Evolutionary conservation across 2,113 vertebrate genomes (phyloP).

Genomic region (Balaenoptera acutorostrata): DNA sequence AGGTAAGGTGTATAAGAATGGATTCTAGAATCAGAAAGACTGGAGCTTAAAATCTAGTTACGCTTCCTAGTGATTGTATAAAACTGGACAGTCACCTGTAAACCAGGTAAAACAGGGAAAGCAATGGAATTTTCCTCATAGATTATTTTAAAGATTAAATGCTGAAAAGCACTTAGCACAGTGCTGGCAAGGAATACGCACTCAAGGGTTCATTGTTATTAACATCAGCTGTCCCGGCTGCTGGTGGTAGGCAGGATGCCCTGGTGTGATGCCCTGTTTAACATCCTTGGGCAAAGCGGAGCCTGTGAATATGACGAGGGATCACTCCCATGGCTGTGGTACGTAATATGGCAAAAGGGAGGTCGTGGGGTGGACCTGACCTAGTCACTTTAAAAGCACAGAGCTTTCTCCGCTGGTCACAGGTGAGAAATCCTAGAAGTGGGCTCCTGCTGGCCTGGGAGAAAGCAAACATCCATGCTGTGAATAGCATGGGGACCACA

Average conservation of each 20-base stretch:
- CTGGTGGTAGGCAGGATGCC: neutral
- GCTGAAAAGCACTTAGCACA: neutral
- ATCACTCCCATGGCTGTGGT: fast-evolving
- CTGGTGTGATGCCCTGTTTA: fast-evolving
- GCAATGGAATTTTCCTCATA: neutral
- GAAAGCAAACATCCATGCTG: neutral
- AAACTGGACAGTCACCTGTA: neutral
- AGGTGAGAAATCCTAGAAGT: neutral
- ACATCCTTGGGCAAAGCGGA: neutral
- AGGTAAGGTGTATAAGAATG: neutral
- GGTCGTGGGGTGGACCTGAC: neutral
- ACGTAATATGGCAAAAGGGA: neutral
- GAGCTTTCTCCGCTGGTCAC: neutral
- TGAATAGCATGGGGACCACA: fast-evolving
- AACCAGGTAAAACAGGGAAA: neutral
- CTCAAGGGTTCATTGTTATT: neutral
- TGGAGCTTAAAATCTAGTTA: neutral
- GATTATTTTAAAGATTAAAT: neutral
- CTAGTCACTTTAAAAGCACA: neutral
- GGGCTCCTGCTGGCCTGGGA: neutral
- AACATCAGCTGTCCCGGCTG: neutral
- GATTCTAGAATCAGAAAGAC: neutral
- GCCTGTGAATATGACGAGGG: fast-evolving
- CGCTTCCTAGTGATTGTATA: neutral
- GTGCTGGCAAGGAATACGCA: neutral